A percentile compares a stretch with the other conserved stretches of the same genome.
Conservation (phyloP, 2,888 invertebrate genomes). For the Lithophane semibrunnea region DNA sequence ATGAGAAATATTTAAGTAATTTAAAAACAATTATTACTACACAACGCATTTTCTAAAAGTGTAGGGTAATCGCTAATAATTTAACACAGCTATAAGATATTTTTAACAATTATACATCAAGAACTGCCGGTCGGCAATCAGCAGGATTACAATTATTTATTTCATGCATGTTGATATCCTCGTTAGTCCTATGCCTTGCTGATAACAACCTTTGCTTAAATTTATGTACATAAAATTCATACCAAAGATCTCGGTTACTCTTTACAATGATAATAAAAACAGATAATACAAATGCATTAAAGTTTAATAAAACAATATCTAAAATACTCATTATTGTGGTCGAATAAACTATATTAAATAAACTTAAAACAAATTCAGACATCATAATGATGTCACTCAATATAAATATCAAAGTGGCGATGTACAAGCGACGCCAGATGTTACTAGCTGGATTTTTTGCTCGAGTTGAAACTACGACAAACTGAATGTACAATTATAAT, state of each 20-base stretch:
- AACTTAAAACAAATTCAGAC: neutral
- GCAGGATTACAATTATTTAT: neutral
- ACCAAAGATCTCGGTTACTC: neutral
- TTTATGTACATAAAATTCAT: neutral
- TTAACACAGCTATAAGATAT: neutral
- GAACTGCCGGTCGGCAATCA: neutral
- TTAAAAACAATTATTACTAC: too few species aligned
- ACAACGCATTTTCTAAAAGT: too few species aligned
- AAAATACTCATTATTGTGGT: too few species aligned
- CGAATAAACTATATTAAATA: neutral
- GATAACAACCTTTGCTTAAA: too few species aligned
- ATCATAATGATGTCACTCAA: neutral
- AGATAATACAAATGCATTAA: neutral
- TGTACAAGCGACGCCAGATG: slow-evolving; percentile 12
- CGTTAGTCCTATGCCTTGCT: too few species aligned
- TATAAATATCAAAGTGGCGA: slow-evolving; percentile 9
- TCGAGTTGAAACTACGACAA: neutral
- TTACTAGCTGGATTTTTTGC: neutral
- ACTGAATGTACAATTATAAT: neutral
- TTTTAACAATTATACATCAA: neutral
- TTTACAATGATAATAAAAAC: neutral
- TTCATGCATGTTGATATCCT: too few species aligned
- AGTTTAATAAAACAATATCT: neutral
- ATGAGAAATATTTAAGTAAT: too few species aligned
- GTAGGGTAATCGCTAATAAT: too few species aligned